Conservation (phyloP, 1,140 invertebrate species). For the Magallana ariakensis region DNA sequence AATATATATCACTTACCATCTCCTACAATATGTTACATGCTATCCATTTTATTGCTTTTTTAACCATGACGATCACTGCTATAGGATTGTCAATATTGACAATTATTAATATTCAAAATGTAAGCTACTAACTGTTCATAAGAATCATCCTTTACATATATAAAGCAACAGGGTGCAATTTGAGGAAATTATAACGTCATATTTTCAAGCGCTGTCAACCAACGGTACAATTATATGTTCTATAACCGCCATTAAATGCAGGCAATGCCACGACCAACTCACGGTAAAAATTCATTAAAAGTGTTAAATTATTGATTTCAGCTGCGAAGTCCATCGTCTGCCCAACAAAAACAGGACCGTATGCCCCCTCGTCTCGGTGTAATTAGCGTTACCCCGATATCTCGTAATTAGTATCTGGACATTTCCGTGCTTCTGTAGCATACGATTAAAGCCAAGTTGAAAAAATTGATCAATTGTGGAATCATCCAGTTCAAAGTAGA, state of each 20-base stretch:
- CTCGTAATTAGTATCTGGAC: slow-evolving; percentile 2
- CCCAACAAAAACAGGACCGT: background rate
- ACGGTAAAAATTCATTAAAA: background rate
- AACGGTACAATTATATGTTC: background rate
- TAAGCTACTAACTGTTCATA: no score
- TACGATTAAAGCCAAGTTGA: background rate
- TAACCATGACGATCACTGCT: no score
- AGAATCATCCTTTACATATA: no score
- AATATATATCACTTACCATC: no score
- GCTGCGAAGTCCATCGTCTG: background rate
- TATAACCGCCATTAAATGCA: background rate
- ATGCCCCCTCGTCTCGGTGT: background rate
- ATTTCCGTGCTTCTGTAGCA: background rate
- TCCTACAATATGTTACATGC: no score
- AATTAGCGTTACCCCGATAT: slow-evolving; percentile 15
- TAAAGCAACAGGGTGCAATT: background rate
- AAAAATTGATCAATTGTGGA: background rate
- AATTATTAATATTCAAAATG: no score
- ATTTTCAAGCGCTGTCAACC: background rate
- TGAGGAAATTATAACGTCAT: background rate
- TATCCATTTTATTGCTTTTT: no score
- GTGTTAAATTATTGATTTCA: slow-evolving; percentile 14
- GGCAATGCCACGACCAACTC: background rate
- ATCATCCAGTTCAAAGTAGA: background rate
- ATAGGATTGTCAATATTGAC: no score